Conservation (phyloP, 2,888 invertebrate species). For the Aporophyla lueneburgensis region DNA sequence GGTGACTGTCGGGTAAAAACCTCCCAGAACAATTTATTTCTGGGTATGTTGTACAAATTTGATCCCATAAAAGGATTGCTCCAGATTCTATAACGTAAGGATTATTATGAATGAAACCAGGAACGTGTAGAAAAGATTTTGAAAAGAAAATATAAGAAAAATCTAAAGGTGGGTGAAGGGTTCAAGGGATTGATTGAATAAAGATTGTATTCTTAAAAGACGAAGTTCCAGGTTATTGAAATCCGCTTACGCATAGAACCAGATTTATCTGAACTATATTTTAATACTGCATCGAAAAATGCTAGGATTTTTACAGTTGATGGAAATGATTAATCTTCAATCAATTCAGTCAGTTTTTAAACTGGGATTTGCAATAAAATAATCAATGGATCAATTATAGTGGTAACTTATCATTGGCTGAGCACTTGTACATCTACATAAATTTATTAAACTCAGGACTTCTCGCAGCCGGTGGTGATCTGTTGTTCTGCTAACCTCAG, state of each 20-base stretch:
- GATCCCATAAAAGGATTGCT: constrained; percentile 25
- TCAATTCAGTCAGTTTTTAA: neutral
- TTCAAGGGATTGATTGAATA: constrained; percentile 58
- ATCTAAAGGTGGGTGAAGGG: constrained; percentile 37
- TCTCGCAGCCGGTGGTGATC: no score
- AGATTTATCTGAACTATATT: constrained; percentile 17
- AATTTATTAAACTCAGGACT: no score
- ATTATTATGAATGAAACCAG: constrained; percentile 51
- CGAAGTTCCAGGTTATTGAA: constrained; percentile 56
- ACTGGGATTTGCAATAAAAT: neutral
- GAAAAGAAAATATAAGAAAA: constrained; percentile 49
- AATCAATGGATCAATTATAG: no score
- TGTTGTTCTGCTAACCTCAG: no score
- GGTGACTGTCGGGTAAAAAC: neutral
- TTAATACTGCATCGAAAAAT: neutral
- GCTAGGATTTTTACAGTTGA: neutral
- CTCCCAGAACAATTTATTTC: constrained; percentile 20
- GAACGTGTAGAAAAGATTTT: constrained; percentile 43
- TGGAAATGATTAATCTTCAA: neutral
- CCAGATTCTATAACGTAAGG: constrained; percentile 26
- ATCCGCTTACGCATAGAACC: constrained; percentile 35
- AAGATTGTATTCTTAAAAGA: constrained; percentile 55
- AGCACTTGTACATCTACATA: no score
- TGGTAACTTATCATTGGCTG: no score
- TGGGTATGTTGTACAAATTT: constrained; percentile 7